Percentiles rank a stretch among this genome's conserved stretches.
These are phyloP conservation scores for Agrilus cyanescens DNA, from an alignment of 2,888 invertebrate species.

Conservation along the genomic window DNA sequence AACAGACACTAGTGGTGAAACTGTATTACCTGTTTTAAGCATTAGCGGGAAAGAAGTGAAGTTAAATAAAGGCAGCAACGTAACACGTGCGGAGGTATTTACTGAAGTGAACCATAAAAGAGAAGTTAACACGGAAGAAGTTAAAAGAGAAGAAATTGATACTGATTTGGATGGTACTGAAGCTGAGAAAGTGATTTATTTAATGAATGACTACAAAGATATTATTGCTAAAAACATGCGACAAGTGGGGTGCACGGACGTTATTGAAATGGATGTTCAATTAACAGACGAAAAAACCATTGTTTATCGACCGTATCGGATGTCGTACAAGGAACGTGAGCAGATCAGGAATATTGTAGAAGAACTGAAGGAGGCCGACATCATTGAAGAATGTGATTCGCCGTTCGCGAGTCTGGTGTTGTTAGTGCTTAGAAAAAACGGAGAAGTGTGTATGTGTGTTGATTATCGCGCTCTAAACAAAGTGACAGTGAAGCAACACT, in stretches of 20 bases:
- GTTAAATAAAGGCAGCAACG: too few relatives aligned
- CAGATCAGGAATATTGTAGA: constrained; percentile 14
- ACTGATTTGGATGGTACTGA: too few relatives aligned
- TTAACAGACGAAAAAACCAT: constrained; percentile 14
- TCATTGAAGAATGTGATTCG: constrained; percentile 14
- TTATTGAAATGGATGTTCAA: constrained; percentile 17
- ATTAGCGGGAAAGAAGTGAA: background rate
- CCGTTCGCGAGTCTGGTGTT: constrained; percentile 9
- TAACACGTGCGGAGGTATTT: too few relatives aligned
- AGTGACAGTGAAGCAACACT: constrained; percentile 18
- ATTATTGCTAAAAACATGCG: constrained; percentile 10
- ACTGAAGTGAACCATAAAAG: too few relatives aligned
- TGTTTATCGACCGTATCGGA: constrained; percentile 18
- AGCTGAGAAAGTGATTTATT: too few relatives aligned
- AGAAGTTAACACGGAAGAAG: too few relatives aligned
- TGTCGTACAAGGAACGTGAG: constrained; percentile 15
- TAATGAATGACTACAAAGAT: background rate
- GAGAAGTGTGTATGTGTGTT: constrained; percentile 12
- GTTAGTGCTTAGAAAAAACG: constrained; percentile 13
- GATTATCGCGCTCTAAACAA: constrained; percentile 19
- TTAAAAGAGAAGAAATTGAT: too few relatives aligned
- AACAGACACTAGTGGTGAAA: constrained; percentile 5
- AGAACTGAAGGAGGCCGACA: constrained; percentile 11
- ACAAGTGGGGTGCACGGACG: constrained; percentile 10
- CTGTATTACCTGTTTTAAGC: constrained; percentile 8